Evolutionary conservation across 2,797 vertebrate genomes (phyloP).

Genomic region (Coregonus suidteri): DNA sequence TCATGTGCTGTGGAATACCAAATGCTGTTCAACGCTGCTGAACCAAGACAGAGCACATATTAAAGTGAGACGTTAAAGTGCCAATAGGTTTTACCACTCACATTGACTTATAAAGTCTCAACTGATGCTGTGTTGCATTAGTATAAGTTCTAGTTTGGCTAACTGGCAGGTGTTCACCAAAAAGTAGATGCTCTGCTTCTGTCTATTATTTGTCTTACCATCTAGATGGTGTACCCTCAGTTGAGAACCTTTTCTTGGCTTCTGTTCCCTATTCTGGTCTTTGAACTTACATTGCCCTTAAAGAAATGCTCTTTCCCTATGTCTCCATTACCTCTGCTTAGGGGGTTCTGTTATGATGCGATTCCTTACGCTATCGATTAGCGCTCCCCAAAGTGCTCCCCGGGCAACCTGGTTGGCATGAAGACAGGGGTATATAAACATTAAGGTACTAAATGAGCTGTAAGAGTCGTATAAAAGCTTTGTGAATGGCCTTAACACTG

Average conservation of each 20-base stretch:
- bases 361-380: background rate
- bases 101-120: background rate
- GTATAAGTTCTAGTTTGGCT: background rate
- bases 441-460: background rate
- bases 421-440: background rate
- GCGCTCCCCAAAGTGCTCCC: background rate
- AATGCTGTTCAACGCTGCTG: background rate
- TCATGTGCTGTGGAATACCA: slow-evolving; percentile 19
- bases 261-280: too few relatives aligned
- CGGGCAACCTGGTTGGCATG: background rate
- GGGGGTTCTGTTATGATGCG: background rate
- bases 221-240: background rate
- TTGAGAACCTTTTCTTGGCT: background rate
- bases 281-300: background rate
- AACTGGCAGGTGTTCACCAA: background rate
- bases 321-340: background rate
- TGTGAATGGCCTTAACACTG: background rate
- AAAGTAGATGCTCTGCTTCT: background rate
- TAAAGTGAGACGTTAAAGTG: background rate
- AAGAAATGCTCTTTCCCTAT: background rate
- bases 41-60: background rate
- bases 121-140: background rate
- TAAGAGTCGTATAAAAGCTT: background rate
- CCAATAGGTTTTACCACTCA: background rate
- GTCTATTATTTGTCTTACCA: background rate